Conservation (phyloP, 2,888 invertebrate species). For the Conchocele bisecta region DNA sequence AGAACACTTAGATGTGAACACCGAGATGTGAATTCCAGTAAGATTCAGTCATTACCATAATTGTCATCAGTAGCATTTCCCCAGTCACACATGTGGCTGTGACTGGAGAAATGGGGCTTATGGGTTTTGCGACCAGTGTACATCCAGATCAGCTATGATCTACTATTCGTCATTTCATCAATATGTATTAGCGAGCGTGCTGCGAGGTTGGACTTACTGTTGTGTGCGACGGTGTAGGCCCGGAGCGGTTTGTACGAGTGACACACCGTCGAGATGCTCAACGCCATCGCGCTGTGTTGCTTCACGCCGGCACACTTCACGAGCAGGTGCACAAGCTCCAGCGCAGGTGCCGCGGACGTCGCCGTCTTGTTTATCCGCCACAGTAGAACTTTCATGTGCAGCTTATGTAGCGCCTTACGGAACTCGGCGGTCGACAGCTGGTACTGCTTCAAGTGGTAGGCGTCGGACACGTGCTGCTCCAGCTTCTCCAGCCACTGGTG, state of each 20-base stretch:
- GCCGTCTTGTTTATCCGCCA: neutral
- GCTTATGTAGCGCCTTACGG: neutral
- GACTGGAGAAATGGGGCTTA: too few species aligned
- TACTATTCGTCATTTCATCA: too few species aligned
- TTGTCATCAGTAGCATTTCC: too few species aligned
- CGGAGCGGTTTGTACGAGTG: constrained; percentile 2
- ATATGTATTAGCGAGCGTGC: too few species aligned
- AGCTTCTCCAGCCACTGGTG: neutral
- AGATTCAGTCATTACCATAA: too few species aligned
- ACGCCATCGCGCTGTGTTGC: neutral
- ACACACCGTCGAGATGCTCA: neutral
- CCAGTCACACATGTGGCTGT: too few species aligned
- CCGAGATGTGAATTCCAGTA: too few species aligned
- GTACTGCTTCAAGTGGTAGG: neutral
- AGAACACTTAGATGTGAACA: too few species aligned
- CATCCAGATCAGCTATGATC: too few species aligned
- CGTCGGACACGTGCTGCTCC: neutral
- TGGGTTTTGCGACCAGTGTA: too few species aligned
- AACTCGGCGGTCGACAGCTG: neutral
- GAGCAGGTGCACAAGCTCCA: neutral
- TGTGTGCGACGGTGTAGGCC: neutral
- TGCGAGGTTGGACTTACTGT: neutral
- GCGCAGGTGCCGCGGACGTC: neutral
- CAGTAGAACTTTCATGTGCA: constrained; percentile 5
- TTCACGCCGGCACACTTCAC: neutral